phyloP scores from a whole-genome alignment of 2,113 vertebrate genomes.

The Steatornis caripensis region DNA sequence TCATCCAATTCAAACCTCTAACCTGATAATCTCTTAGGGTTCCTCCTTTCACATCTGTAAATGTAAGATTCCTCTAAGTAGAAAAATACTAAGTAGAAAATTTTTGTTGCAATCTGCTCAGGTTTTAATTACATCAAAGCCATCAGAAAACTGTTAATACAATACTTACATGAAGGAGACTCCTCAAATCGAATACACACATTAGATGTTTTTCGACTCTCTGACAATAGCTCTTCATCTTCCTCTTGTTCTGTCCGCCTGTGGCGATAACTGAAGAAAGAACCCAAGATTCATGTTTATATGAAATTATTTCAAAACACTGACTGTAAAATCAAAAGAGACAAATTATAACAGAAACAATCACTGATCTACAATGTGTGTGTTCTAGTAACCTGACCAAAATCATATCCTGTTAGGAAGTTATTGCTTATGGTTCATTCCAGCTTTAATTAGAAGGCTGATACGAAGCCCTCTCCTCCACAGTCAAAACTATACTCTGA shows the following conservation, averaged over 20 bases:
- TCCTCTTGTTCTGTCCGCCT: constrained; percentile 88
- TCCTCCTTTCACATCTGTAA: constrained; percentile 87
- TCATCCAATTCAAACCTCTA: constrained; percentile 90
- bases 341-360: not conserved
- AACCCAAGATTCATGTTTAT: not conserved
- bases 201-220: constrained; percentile 82
- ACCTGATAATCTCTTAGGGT: constrained; percentile 87
- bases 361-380: not conserved
- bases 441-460: not conserved
- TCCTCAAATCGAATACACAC: constrained; percentile 87
- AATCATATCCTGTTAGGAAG: not conserved
- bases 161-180: constrained; percentile 84
- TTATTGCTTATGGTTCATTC: not conserved
- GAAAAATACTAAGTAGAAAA: not conserved
- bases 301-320: not conserved
- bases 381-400: not conserved
- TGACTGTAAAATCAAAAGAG: not conserved
- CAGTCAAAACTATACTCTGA: not conserved
- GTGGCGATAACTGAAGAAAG: constrained; percentile 79
- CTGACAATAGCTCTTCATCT: constrained; percentile 85
- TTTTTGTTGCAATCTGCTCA: not conserved
- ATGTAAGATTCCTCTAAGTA: constrained; percentile 42
- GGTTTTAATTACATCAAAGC: not conserved
- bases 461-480: not conserved
- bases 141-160: not conserved